Evolutionary conservation across 2,888 invertebrate species (phyloP).

Genomic region (Ferdinandea cuprea): DNA sequence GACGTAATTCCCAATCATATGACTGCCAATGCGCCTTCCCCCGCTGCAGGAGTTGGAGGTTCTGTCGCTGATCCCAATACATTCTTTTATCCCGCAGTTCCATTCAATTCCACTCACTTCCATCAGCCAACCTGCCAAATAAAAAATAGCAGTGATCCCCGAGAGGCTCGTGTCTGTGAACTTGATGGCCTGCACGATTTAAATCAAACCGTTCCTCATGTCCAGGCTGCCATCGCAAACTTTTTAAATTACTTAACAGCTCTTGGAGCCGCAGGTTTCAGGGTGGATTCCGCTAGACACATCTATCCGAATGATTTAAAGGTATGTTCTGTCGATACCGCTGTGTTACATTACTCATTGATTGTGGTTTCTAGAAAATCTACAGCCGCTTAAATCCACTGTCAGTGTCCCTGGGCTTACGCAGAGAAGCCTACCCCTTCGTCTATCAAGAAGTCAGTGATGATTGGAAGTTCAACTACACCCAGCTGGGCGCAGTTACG

Average conservation of each 20-base stretch:
- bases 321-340: constrained; percentile 76
- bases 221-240: constrained; percentile 83
- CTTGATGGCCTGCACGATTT: constrained; percentile 84
- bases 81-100: constrained; percentile 84
- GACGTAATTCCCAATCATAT: constrained; percentile 91
- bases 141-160: constrained; percentile 84
- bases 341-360: too few relatives aligned
- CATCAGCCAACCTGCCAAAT: constrained; percentile 83
- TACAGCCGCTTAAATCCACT: constrained; percentile 51
- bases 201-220: constrained; percentile 83
- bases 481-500: constrained; percentile 86
- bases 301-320: constrained; percentile 85
- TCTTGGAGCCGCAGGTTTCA: constrained; percentile 85
- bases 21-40: constrained; percentile 79
- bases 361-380: constrained; percentile 30
- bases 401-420: constrained; percentile 8
- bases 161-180: constrained; percentile 83
- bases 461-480: constrained; percentile 83
- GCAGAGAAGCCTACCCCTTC: constrained; percentile 85
- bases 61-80: constrained; percentile 83
- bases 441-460: constrained; percentile 91
- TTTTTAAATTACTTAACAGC: constrained; percentile 84
- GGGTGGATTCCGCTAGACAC: constrained; percentile 84
- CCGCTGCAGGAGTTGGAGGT: constrained; percentile 76
- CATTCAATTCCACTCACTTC: constrained; percentile 85